phyloP scores from a whole-genome alignment of 2,888 invertebrate genomes.

The Lamellibrachia columna region DNA sequence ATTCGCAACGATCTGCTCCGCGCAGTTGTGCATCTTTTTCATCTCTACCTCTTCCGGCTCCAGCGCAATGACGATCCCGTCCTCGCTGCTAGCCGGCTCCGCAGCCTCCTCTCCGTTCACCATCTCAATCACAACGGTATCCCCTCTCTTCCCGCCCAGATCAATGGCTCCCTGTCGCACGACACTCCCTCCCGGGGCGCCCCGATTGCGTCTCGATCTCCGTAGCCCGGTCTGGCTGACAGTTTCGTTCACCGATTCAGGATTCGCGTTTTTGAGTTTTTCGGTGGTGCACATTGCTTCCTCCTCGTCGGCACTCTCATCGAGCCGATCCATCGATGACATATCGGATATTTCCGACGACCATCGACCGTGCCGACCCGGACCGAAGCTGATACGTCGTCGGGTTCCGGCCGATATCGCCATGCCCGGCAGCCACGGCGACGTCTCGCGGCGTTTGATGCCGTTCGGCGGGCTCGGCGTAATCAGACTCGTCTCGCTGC shows the following conservation, averaged over 20 bases:
- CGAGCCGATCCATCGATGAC: neutral
- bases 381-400: neutral
- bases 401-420: neutral
- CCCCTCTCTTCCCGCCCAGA: neutral
- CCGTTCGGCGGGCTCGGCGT: neutral
- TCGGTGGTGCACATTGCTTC: neutral
- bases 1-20: neutral
- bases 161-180: neutral
- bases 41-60: neutral
- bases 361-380: neutral
- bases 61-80: neutral
- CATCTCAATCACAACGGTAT: neutral
- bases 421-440: neutral
- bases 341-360: neutral
- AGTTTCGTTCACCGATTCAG: neutral
- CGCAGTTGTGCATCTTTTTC: neutral
- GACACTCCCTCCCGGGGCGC: conserved; percentile 1
- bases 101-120: neutral
- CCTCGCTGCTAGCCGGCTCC: neutral
- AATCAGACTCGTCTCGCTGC: conserved; percentile 22
- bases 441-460: neutral
- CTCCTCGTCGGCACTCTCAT: neutral
- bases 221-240: neutral
- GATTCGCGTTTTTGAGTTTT: neutral
- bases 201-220: conserved; percentile 1